These are phyloP conservation scores for Tinea trinotella DNA, from an alignment of 2,888 invertebrate species.

Conservation along the genomic window DNA sequence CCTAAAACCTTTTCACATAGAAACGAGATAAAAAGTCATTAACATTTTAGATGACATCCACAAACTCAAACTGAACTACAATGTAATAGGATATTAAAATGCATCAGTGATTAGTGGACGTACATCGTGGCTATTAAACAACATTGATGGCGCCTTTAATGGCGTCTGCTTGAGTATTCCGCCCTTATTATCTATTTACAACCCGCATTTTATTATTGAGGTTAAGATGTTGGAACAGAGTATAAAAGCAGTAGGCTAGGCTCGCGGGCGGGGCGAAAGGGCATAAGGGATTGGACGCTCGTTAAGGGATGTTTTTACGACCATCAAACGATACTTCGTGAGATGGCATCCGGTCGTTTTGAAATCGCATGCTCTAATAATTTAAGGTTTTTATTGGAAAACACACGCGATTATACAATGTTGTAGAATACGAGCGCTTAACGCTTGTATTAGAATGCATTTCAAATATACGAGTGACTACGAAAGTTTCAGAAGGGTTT, in stretches of 20 bases:
- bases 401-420: neutral
- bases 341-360: constrained; percentile 62
- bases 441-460: too few species aligned
- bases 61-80: neutral
- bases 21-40: neutral
- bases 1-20: neutral
- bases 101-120: constrained; percentile 46
- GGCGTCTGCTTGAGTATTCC: constrained; percentile 53
- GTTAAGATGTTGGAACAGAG: constrained; percentile 49
- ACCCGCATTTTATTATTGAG: constrained; percentile 72
- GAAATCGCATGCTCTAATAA: constrained; percentile 22
- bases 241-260: constrained; percentile 25
- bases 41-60: neutral
- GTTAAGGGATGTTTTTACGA: constrained; percentile 70
- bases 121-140: constrained; percentile 41
- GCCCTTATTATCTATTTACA: constrained; percentile 71
- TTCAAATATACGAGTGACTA: too few species aligned
- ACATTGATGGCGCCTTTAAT: constrained; percentile 52
- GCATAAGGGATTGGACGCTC: constrained; percentile 54
- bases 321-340: constrained; percentile 69
- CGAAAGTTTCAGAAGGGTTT: too few species aligned
- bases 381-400: neutral
- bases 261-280: constrained; percentile 42
- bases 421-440: neutral
- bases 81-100: neutral